These are phyloP conservation scores for Sparus aurata DNA, from an alignment of 2,797 vertebrate genomes.

Conservation along the genomic window DNA sequence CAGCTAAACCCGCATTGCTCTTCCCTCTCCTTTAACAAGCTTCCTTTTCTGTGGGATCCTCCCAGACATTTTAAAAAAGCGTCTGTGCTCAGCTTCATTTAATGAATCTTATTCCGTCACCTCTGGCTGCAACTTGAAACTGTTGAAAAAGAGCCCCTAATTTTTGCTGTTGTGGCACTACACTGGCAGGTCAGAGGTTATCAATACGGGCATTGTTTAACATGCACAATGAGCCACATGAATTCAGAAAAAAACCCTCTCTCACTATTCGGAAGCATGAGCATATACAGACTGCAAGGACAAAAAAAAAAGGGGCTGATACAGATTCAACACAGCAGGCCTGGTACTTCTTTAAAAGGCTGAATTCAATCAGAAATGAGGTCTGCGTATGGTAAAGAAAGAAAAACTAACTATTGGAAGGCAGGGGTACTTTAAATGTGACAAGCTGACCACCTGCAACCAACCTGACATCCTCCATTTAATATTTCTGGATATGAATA, in stretches of 20 bases:
- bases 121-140: constrained; percentile 50
- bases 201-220: constrained; percentile 77
- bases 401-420: constrained; percentile 54
- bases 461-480: constrained; percentile 74
- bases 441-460: constrained; percentile 78
- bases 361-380: constrained; percentile 55
- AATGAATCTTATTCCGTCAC: constrained; percentile 63
- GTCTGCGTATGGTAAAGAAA: constrained; percentile 52
- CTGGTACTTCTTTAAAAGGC: constrained; percentile 34
- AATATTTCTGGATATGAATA: constrained; percentile 68
- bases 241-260: constrained; percentile 40
- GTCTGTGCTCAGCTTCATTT: constrained; percentile 58
- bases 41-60: constrained; percentile 5
- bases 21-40: constrained; percentile 13
- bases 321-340: constrained; percentile 36
- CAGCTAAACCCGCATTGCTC: not conserved
- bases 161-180: constrained; percentile 44
- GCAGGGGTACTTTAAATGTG: constrained; percentile 65
- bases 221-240: constrained; percentile 62
- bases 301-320: constrained; percentile 3
- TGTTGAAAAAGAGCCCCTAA: constrained; percentile 50
- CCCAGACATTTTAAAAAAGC: constrained; percentile 10
- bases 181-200: constrained; percentile 74
- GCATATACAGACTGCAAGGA: constrained; percentile 14
- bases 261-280: constrained; percentile 30